Percentiles rank a stretch among this genome's conserved stretches.
phyloP scores from a whole-genome alignment of 2,888 invertebrate genomes.

The Chloromyia formosa region DNA sequence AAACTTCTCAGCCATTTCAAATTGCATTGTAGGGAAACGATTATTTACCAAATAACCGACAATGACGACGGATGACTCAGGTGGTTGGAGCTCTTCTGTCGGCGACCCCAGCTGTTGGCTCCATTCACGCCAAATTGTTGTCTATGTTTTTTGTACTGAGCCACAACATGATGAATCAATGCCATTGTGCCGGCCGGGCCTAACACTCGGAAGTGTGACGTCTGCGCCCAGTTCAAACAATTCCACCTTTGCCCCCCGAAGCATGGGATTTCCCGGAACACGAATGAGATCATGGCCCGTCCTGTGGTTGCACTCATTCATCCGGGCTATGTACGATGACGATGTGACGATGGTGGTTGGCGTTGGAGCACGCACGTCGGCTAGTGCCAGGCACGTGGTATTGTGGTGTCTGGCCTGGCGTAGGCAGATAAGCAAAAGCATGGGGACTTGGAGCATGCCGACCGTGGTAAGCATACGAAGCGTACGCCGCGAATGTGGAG shows the following conservation, averaged over 20 bases:
- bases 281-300: conserved; percentile 36
- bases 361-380: neutral
- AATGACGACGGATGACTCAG: conserved; percentile 8
- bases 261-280: conserved; percentile 39
- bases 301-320: conserved; percentile 12
- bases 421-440: neutral
- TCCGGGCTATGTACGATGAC: neutral
- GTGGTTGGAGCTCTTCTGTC: neutral
- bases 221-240: conserved; percentile 25
- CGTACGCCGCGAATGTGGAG: neutral
- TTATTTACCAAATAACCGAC: conserved; percentile 13
- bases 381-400: conserved; percentile 27
- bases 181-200: neutral
- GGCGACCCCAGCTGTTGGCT: neutral
- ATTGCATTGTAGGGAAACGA: neutral
- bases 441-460: neutral
- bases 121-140: conserved; percentile 6
- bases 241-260: conserved; percentile 35
- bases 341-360: neutral
- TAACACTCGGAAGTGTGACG: conserved; percentile 37
- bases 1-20: neutral
- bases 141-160: neutral
- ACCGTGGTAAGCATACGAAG: neutral
- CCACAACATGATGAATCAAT: conserved; percentile 36
- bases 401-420: conserved; percentile 10